Percentiles rank a stretch among this genome's conserved stretches.
Evolutionary conservation across 2,888 invertebrate species (phyloP).

Genomic region (Xestia ashworthii): DNA sequence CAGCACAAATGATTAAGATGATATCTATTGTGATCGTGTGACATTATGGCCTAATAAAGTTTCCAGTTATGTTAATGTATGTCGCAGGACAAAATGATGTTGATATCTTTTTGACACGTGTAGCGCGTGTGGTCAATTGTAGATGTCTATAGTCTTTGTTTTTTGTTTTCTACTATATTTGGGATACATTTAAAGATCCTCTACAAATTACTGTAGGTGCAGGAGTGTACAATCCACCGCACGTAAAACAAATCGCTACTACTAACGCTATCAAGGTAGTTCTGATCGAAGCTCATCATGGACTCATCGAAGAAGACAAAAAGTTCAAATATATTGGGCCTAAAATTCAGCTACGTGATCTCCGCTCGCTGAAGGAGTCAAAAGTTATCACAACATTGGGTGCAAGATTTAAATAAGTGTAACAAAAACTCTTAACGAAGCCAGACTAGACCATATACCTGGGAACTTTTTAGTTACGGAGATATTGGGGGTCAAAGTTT

Average conservation of each 20-base stretch:
- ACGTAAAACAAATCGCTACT: no score
- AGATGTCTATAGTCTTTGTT: neutral
- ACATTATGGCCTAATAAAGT: constrained; percentile 11
- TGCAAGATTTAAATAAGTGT: neutral
- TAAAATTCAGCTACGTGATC: neutral
- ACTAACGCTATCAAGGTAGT: no score
- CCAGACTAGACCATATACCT: no score
- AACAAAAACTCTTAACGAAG: no score
- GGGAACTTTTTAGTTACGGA: no score
- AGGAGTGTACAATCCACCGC: neutral
- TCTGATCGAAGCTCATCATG: neutral
- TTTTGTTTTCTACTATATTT: neutral
- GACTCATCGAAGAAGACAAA: neutral
- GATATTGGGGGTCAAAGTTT: no score
- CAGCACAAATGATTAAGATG: constrained; percentile 48
- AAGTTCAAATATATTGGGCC: neutral
- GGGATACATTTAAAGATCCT: neutral
- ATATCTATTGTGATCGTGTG: constrained; percentile 50
- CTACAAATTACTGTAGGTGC: neutral
- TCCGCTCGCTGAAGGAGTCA: neutral
- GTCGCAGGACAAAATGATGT: constrained; percentile 3
- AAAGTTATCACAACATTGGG: neutral
- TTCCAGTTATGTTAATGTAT: constrained; percentile 17
- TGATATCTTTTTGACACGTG: neutral
- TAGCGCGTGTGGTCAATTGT: neutral